Evolutionary conservation across 2,113 vertebrate species (phyloP).

Genomic region (Isichthys henryi): DNA sequence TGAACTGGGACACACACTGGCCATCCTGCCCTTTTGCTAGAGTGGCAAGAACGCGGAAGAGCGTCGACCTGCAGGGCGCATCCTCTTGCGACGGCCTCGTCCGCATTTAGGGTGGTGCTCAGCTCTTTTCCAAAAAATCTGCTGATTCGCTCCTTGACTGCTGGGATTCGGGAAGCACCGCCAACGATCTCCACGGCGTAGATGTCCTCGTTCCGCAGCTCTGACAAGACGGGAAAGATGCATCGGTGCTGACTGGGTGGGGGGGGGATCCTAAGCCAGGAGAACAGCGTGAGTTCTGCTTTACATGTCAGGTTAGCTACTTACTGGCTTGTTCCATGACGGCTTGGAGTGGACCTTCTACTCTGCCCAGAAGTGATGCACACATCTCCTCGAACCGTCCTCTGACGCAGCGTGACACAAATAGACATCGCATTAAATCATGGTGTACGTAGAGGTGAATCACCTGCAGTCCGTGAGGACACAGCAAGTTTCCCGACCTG

Average conservation of each 20-base stretch:
- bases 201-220: constrained; percentile 87
- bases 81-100: constrained; percentile 92
- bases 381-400: constrained; percentile 89
- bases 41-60: background rate
- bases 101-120: constrained; percentile 90
- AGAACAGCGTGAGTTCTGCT: background rate
- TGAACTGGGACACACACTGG: background rate
- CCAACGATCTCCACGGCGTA: constrained; percentile 94
- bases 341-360: constrained; percentile 81
- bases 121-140: constrained; percentile 94
- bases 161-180: constrained; percentile 89
- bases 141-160: constrained; percentile 88
- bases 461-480: background rate
- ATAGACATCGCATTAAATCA: constrained; percentile 3
- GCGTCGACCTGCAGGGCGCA: constrained; percentile 83
- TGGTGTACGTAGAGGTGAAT: background rate
- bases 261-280: background rate
- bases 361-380: constrained; percentile 68
- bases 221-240: constrained; percentile 44
- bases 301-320: constrained; percentile 39
- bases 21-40: background rate
- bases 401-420: constrained; percentile 49
- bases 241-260: background rate
- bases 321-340: constrained; percentile 88
- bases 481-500: constrained; percentile 52